Percentiles rank a stretch among this genome's conserved stretches.
phyloP scores from a whole-genome alignment of 2,113 vertebrate species.

The Epinephelus moara region DNA sequence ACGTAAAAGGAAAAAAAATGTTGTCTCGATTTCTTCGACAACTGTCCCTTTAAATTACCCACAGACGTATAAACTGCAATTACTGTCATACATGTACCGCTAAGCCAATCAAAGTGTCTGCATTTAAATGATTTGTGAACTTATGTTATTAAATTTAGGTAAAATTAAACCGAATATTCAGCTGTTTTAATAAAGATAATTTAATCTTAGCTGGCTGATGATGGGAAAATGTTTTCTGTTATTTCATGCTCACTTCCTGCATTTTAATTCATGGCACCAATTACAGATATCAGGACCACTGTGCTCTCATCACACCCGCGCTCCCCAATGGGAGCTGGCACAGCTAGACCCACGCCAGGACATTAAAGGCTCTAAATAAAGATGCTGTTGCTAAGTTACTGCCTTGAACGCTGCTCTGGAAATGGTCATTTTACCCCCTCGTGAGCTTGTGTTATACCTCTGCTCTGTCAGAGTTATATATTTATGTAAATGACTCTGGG shows the following conservation, averaged over 20 bases:
- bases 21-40: too few relatives aligned
- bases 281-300: slow-evolving; percentile 49
- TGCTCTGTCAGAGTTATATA: slow-evolving; percentile 12
- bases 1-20: too few relatives aligned
- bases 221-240: slow-evolving; percentile 12
- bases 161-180: not conserved
- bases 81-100: not conserved
- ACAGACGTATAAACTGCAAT: not conserved
- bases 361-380: slow-evolving; percentile 79
- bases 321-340: slow-evolving; percentile 62
- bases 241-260: slow-evolving; percentile 37
- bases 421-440: slow-evolving; percentile 24
- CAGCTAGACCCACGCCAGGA: slow-evolving; percentile 69
- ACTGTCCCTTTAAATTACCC: not conserved
- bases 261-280: slow-evolving; percentile 44
- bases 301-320: slow-evolving; percentile 55
- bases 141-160: not conserved
- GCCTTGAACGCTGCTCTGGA: slow-evolving; percentile 45
- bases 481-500: slow-evolving; percentile 41
- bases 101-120: not conserved
- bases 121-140: not conserved
- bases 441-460: slow-evolving; percentile 40
- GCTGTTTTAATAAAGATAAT: not conserved
- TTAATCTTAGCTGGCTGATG: not conserved
- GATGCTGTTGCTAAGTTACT: slow-evolving; percentile 83